Evolutionary conservation across 2,888 invertebrate species (phyloP).

Genomic region (Callyntrura guangdongensis): DNA sequence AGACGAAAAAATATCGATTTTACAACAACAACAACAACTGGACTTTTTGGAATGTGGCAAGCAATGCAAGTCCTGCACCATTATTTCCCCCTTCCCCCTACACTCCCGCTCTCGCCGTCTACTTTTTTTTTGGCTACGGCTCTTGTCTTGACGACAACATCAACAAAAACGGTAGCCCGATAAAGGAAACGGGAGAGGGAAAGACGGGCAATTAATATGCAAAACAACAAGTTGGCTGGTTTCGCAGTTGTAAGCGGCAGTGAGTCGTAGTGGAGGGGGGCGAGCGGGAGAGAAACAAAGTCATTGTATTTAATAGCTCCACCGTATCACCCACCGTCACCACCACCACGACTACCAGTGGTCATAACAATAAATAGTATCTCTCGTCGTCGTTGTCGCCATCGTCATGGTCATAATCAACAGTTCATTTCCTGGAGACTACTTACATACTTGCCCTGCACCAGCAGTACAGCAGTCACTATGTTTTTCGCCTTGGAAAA

Average conservation of each 20-base stretch:
- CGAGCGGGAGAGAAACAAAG: no score
- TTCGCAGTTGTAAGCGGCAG: no score
- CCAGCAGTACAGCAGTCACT: no score
- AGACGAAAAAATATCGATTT: background rate
- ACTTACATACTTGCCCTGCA: no score
- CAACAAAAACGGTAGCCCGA: background rate
- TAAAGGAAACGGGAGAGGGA: background rate
- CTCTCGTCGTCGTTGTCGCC: background rate
- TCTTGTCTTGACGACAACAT: background rate
- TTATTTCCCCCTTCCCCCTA: no score
- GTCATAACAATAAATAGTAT: conserved; percentile 38
- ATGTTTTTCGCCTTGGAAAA: no score
- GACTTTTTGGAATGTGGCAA: no score
- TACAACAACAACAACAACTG: no score
- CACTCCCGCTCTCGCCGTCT: background rate
- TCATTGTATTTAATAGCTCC: background rate
- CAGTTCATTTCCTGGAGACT: conserved; percentile 52
- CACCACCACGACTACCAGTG: background rate
- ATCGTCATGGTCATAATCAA: conserved; percentile 23
- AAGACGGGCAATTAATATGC: conserved; percentile 49
- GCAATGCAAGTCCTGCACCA: no score
- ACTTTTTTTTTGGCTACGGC: background rate
- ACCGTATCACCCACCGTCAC: no score
- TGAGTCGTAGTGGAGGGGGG: no score
- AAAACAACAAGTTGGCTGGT: conserved; percentile 29